Evolutionary conservation across 2,113 vertebrate genomes (phyloP), one percentile per base, ranked within the genome.

Genomic region (Egretta garzetta): DNA sequence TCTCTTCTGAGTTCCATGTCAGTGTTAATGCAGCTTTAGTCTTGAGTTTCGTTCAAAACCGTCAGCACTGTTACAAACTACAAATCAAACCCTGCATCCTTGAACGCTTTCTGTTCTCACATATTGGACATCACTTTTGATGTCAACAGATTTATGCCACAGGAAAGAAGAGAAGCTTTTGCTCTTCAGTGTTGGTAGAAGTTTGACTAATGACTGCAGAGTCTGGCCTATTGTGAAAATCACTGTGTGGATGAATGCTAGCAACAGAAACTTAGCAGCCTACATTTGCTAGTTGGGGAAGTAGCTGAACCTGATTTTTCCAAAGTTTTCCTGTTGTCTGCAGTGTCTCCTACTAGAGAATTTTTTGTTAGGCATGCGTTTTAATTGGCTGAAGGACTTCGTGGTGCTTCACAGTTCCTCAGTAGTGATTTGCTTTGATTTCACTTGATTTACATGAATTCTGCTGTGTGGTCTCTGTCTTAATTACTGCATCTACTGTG

Each of bases 81-180:
- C 91, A 93, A 94, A 92, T 97, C 95, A 95, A 88, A 84, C 67
- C 33, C 56, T 45, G 56, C 76, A 75, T 92, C 96, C 96, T 97
- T 95, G 93, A 92, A 77, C 30, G 2, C 43, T 27, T 67, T 55
- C 71, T 93, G 33, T 90, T 90, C 83, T 92, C 60, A 24, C 60
- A 8, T 6, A 8, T 12, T 72, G 95, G 91, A 81, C 73, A 21
- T 85, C 2, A 1, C 72, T 81, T 15, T 49, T 56, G 76, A 67
- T 63, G 80, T 72, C 91, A 87, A 86, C 60, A 71, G 88, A 91
- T 96, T 96, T 94, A 91, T 93, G 70, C 64, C 68, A 32, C 74
- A 84, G 72, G n/a, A 63, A 43, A 76, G 52, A 30, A 18, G 12
- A 91, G 19, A 64, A 60, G 68, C 4, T 91, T 81, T 79, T 94